These are phyloP conservation scores for Athene cunicularia DNA, from an alignment of 2,113 vertebrate species.

Conservation along the genomic window DNA sequence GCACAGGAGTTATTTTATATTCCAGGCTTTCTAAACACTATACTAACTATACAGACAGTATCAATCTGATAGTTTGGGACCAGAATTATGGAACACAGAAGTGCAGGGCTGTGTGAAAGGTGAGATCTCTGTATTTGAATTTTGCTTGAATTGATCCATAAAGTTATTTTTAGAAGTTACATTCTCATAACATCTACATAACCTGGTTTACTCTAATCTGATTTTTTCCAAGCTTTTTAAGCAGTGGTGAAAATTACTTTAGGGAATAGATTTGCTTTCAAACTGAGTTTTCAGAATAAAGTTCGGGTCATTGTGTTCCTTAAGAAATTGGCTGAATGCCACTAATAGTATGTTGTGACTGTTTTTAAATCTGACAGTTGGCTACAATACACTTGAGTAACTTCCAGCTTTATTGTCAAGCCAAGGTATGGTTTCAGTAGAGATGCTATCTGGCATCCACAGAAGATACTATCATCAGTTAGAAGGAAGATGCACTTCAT, in stretches of 20 bases:
- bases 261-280: conserved; percentile 75
- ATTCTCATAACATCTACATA: conserved; percentile 73
- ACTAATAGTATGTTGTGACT: conserved; percentile 58
- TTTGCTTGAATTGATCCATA: conserved; percentile 67
- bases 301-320: conserved; percentile 63
- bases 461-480: conserved; percentile 10
- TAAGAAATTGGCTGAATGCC: conserved; percentile 64
- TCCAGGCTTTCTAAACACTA: neutral
- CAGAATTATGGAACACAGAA: neutral
- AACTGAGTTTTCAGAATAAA: conserved; percentile 73
- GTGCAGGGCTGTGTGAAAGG: conserved; percentile 24
- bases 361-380: conserved; percentile 65
- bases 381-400: conserved; percentile 44
- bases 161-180: conserved; percentile 73
- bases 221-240: conserved; percentile 72
- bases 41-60: neutral
- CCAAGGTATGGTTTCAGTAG: conserved; percentile 4
- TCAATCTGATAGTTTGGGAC: conserved; percentile 31
- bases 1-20: neutral
- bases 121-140: conserved; percentile 59
- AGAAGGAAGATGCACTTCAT: conserved; percentile 1
- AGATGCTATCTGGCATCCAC: conserved; percentile 6
- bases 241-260: conserved; percentile 72
- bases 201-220: conserved; percentile 72
- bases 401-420: conserved; percentile 61